Conservation (phyloP, 2,888 invertebrate genomes). For the Mellilla xanthometata region DNA sequence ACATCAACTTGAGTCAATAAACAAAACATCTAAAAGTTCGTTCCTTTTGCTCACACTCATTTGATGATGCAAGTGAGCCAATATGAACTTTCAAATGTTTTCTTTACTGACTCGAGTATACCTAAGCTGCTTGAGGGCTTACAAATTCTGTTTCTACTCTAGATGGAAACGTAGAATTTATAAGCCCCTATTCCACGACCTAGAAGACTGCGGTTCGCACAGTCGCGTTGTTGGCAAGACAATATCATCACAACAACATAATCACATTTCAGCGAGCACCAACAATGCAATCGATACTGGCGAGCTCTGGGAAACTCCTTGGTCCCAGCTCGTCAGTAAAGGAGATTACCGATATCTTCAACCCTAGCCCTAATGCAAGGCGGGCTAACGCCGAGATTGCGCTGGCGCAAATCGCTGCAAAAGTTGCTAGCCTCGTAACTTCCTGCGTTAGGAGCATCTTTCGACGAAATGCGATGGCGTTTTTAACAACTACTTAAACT, state of each 20-base stretch:
- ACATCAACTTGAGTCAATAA: no score
- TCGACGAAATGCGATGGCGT: slow-evolving; percentile 42
- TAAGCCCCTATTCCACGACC: slow-evolving; percentile 39
- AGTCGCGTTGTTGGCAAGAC: slow-evolving; percentile 57
- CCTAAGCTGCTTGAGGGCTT: slow-evolving; percentile 49
- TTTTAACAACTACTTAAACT: slow-evolving; percentile 50
- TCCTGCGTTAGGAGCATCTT: slow-evolving; percentile 55
- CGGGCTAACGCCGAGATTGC: slow-evolving; percentile 26
- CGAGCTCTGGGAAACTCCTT: slow-evolving; percentile 30
- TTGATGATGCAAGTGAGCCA: no score
- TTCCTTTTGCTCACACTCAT: no score
- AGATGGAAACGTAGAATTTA: slow-evolving; percentile 28
- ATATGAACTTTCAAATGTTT: no score
- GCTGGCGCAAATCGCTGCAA: slow-evolving; percentile 32
- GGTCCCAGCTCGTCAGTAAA: slow-evolving; percentile 21
- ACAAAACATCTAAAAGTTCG: no score
- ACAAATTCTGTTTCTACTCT: slow-evolving; percentile 13
- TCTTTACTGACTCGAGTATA: no score
- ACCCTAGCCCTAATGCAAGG: slow-evolving; percentile 22
- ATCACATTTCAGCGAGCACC: slow-evolving; percentile 26
- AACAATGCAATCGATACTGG: slow-evolving; percentile 29
- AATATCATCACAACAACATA: slow-evolving; percentile 41
- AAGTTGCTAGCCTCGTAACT: slow-evolving; percentile 55
- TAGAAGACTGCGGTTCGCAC: slow-evolving; percentile 35
- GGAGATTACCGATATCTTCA: slow-evolving; percentile 17